Conservation (phyloP, 2,113 vertebrate genomes). For the Colinus virginianus region DNA sequence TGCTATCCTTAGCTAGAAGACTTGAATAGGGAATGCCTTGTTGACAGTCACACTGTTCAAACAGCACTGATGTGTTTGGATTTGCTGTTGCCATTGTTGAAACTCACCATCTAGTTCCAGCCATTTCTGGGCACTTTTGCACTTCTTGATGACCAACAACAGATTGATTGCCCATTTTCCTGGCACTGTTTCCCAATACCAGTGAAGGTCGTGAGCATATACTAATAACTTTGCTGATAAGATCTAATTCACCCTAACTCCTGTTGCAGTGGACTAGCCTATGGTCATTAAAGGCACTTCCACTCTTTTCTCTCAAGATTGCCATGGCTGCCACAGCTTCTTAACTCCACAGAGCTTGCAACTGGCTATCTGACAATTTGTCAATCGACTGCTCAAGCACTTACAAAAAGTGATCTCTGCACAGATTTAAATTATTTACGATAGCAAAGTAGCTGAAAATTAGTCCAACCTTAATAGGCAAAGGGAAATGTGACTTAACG, state of each 20-base stretch:
- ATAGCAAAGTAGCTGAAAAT: constrained; percentile 61
- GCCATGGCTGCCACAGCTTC: not conserved
- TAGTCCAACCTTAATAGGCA: constrained; percentile 27
- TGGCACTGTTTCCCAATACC: not conserved
- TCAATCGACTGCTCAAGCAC: constrained; percentile 49
- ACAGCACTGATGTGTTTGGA: fast-evolving
- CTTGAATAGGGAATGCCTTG: not conserved
- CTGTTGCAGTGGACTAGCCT: not conserved
- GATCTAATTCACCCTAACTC: not conserved
- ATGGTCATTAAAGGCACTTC: not conserved
- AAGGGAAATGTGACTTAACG: constrained; percentile 21
- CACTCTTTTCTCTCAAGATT: not conserved
- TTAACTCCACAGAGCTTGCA: not conserved
- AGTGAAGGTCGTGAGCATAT: not conserved
- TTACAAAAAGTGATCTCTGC: constrained; percentile 42
- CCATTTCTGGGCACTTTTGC: not conserved
- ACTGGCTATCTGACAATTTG: constrained; percentile 34
- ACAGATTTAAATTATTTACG: constrained; percentile 60
- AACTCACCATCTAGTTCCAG: not conserved
- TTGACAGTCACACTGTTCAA: not conserved
- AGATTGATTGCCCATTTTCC: not conserved
- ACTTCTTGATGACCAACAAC: not conserved
- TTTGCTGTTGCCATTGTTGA: not conserved
- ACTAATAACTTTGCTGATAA: not conserved
- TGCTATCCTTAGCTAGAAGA: not conserved